Percentiles rank a stretch among this genome's conserved stretches.
These are phyloP conservation scores for Poeciliopsis occidentalis DNA, from an alignment of 2,113 vertebrate species.

Conservation along the genomic window DNA sequence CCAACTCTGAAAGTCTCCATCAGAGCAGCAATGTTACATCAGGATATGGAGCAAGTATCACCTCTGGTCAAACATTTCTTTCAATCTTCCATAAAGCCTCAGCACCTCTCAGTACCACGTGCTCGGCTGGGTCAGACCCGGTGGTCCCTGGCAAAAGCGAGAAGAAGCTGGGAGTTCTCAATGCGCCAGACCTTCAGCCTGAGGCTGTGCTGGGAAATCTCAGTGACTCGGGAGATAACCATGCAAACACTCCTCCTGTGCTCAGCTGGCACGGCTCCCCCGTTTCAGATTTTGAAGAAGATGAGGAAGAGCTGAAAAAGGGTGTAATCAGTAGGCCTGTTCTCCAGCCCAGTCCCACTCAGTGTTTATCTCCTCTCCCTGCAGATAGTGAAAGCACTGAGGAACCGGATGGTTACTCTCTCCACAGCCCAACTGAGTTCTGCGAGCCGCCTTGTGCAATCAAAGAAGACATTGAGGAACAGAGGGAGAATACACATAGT, in stretches of 20 bases:
- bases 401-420: slow-evolving; percentile 14
- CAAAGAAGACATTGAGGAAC: slow-evolving; percentile 45
- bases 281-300: slow-evolving; percentile 73
- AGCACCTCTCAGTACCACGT: slow-evolving; percentile 57
- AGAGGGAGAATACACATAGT: slow-evolving; percentile 29
- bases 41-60: slow-evolving; percentile 20
- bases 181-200: slow-evolving; percentile 77
- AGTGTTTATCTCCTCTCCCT: slow-evolving; percentile 59
- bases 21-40: slow-evolving; percentile 35
- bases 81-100: slow-evolving; percentile 73
- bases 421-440: slow-evolving; percentile 38
- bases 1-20: slow-evolving; percentile 28
- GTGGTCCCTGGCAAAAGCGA: slow-evolving; percentile 67
- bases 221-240: slow-evolving; percentile 70
- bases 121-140: slow-evolving; percentile 56
- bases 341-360: slow-evolving; percentile 79
- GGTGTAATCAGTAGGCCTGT: slow-evolving; percentile 76
- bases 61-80: slow-evolving; percentile 57
- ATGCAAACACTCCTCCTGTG: slow-evolving; percentile 79
- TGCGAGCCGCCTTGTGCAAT: slow-evolving; percentile 30
- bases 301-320: slow-evolving; percentile 73
- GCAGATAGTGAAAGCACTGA: slow-evolving; percentile 47
- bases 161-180: slow-evolving; percentile 62
- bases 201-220: slow-evolving; percentile 65
- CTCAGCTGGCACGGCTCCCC: slow-evolving; percentile 85